Evolutionary conservation across 2,797 vertebrate genomes (phyloP), one percentile per base, ranked within the genome.

Genomic region (Syncerus caffer): DNA sequence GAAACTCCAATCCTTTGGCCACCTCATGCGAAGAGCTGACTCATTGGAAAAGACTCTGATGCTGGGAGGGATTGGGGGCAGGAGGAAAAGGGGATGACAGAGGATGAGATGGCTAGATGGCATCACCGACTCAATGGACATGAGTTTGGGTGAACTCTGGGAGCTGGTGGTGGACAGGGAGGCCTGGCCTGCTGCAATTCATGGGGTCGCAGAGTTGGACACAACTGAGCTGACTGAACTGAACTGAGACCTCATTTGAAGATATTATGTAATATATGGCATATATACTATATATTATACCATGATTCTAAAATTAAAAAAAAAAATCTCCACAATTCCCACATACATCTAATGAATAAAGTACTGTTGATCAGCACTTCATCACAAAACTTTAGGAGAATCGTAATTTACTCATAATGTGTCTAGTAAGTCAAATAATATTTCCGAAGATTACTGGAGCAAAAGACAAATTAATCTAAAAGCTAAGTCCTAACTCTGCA

Each of bases 361-460:
- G 12, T 19, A 89, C n/a, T 80, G 38, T 14, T 67, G 23, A 82
- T 53, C 17, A 85, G n/a, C 34, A 90, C 31, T 96, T 94, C 60
- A 85, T 90, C 58, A 96, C 1, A 82, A 53, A 96, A 93, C 31
- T 89, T 93, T 79, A 58, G 19, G 4, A 93, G 23, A 95, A 53
- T 2, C 4, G 0, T 76, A 93, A 95, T 45, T 89, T 88, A 92
- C 7, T 96, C 74, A 92, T 82, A 93, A 78, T 84, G 15, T 92
- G 10, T 82, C 45, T 85, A 64, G 50, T 90, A 97, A 89, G 51
- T 55, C 47, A 89, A 96, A 88, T 23, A 85, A 25, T 55, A 96
- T 88, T 96, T 95, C 25, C 21, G 15, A 64, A 85, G 15, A 80
- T 78, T 87, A 95, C 31, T 31, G 6, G 25, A 88, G 10, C n/a